These are phyloP conservation scores for Coilia nasus DNA, from an alignment of 2,797 vertebrate species.

Conservation along the genomic window DNA sequence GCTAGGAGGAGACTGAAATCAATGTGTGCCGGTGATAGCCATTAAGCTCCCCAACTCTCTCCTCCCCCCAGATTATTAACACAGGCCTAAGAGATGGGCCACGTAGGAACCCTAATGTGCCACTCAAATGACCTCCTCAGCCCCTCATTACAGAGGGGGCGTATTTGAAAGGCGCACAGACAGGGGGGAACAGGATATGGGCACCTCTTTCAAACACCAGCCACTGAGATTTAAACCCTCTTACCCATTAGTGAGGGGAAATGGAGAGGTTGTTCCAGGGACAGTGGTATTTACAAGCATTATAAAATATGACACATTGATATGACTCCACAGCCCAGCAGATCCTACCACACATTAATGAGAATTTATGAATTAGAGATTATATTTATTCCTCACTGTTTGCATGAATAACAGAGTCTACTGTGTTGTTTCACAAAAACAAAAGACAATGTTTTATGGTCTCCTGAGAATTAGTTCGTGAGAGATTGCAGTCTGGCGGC, in stretches of 20 bases:
- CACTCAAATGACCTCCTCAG: not conserved
- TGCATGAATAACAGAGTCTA: not conserved
- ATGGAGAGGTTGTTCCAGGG: not conserved
- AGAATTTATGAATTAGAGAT: not conserved
- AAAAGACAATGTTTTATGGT: slow-evolving; percentile 9
- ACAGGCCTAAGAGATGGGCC: not conserved
- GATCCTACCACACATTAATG: not conserved
- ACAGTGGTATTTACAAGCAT: not conserved
- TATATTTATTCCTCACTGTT: not conserved
- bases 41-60: not conserved
- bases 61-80: slow-evolving; percentile 16
- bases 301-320: not conserved
- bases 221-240: not conserved
- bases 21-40: not conserved
- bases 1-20: not conserved
- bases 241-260: not conserved
- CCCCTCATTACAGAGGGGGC: not conserved
- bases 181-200: not conserved
- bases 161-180: not conserved
- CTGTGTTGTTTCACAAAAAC: not conserved
- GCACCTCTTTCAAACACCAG: not conserved
- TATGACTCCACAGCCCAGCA: not conserved
- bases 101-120: not conserved
- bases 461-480: not conserved
- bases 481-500: not conserved